Evolutionary conservation across 2,888 invertebrate genomes (phyloP).

Genomic region (Xanthostigma xanthostigma): DNA sequence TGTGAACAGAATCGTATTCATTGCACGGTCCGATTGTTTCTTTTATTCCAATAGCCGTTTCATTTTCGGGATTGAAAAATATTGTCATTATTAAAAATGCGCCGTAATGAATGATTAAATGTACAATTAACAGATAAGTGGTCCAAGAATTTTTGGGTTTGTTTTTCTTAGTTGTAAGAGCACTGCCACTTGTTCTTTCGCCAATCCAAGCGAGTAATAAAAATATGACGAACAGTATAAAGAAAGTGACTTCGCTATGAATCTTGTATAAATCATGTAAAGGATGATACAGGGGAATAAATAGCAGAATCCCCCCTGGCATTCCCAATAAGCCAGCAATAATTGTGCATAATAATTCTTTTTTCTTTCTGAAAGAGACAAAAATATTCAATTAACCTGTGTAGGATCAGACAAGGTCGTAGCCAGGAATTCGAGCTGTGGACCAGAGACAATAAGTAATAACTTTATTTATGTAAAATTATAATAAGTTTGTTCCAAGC

Average conservation of each 20-base stretch:
- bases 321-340: slow-evolving; percentile 49
- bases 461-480: too few species aligned
- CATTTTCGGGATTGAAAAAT: slow-evolving; percentile 49
- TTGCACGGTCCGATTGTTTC: slow-evolving; percentile 63
- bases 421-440: too few species aligned
- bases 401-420: too few species aligned
- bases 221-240: slow-evolving; percentile 45
- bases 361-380: slow-evolving; percentile 28
- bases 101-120: slow-evolving; percentile 45
- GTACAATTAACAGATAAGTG: slow-evolving; percentile 27
- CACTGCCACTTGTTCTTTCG: slow-evolving; percentile 33
- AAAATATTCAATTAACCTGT: too few species aligned
- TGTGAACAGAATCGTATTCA: slow-evolving; percentile 38
- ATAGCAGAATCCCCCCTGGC: slow-evolving; percentile 56
- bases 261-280: slow-evolving; percentile 52
- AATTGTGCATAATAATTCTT: slow-evolving; percentile 37
- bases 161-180: slow-evolving; percentile 13
- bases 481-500: too few species aligned
- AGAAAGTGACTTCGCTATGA: slow-evolving; percentile 57
- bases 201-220: slow-evolving; percentile 41
- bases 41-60: slow-evolving; percentile 53
- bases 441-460: too few species aligned
- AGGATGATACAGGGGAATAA: slow-evolving; percentile 60
- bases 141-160: slow-evolving; percentile 18
- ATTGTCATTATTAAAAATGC: slow-evolving; percentile 44